Evolutionary conservation across 2,888 invertebrate genomes (phyloP).

Genomic region (Eupithecia dodoneata): DNA sequence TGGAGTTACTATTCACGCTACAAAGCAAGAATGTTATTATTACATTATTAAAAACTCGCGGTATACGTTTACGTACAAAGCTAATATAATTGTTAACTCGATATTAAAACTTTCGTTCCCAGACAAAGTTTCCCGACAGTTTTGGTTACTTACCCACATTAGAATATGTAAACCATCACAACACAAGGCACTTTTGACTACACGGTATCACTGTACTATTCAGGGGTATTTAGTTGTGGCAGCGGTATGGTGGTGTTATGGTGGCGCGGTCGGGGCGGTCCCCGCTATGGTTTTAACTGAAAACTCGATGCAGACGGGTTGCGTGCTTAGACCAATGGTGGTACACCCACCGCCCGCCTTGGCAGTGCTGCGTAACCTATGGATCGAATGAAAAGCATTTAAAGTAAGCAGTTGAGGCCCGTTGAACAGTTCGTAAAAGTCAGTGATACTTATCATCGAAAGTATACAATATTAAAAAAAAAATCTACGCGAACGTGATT

Average conservation of each 20-base stretch:
- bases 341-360: slow-evolving; percentile 67
- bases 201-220: slow-evolving; percentile 37
- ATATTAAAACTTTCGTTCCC: not conserved
- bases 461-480: not conserved
- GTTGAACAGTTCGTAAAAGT: not conserved
- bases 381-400: slow-evolving; percentile 38
- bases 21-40: not conserved
- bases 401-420: not conserved
- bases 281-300: slow-evolving; percentile 76
- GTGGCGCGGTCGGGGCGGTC: slow-evolving; percentile 65
- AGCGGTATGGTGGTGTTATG: slow-evolving; percentile 37
- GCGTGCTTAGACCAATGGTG: slow-evolving; percentile 72
- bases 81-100: not conserved
- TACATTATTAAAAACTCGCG: not conserved
- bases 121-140: not conserved
- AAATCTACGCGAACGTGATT: too few species aligned
- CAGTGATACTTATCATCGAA: not conserved
- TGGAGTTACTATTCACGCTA: not conserved
- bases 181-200: slow-evolving; percentile 46
- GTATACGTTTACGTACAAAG: not conserved
- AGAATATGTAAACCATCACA: slow-evolving; percentile 43
- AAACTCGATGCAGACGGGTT: slow-evolving; percentile 73
- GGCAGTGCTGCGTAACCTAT: slow-evolving; percentile 68
- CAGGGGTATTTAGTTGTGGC: slow-evolving; percentile 42
- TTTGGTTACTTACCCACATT: slow-evolving; percentile 40